Percentiles rank a stretch among this genome's conserved stretches.
These are phyloP conservation scores for Meghimatium bilineatum DNA, from an alignment of 2,888 invertebrate species.

Conservation along the genomic window DNA sequence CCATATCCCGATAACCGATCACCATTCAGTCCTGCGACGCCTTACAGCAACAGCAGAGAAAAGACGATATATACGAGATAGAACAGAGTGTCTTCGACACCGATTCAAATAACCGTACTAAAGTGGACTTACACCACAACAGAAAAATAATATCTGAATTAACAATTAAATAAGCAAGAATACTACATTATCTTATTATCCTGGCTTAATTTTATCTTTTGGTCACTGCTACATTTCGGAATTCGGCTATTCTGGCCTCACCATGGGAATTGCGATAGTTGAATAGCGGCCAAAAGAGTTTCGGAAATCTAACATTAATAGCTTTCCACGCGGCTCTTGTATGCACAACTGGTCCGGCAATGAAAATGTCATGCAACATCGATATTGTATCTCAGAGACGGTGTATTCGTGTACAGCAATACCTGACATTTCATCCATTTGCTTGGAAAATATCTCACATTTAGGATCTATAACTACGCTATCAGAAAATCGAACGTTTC, in stretches of 20 bases:
- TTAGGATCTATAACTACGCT: too few relatives aligned
- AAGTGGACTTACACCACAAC: too few relatives aligned
- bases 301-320: background rate
- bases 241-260: conserved; percentile 9
- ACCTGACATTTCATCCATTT: background rate
- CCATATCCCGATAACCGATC: too few relatives aligned
- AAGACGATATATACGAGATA: too few relatives aligned
- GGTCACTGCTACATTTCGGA: background rate
- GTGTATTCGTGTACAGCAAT: background rate
- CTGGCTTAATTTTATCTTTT: background rate
- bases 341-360: background rate
- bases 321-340: background rate
- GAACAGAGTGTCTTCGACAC: too few relatives aligned
- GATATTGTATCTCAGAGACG: background rate
- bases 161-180: too few relatives aligned
- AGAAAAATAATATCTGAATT: too few relatives aligned
- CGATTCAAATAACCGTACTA: too few relatives aligned
- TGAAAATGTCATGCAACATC: background rate
- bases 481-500: background rate
- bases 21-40: too few relatives aligned
- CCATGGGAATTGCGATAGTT: conserved; percentile 1
- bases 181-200: too few relatives aligned
- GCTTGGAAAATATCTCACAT: background rate
- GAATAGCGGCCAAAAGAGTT: background rate
- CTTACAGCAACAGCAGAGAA: too few relatives aligned